Evolutionary conservation across 2,888 invertebrate species (phyloP).

Genomic region (Helobdella robusta): DNA sequence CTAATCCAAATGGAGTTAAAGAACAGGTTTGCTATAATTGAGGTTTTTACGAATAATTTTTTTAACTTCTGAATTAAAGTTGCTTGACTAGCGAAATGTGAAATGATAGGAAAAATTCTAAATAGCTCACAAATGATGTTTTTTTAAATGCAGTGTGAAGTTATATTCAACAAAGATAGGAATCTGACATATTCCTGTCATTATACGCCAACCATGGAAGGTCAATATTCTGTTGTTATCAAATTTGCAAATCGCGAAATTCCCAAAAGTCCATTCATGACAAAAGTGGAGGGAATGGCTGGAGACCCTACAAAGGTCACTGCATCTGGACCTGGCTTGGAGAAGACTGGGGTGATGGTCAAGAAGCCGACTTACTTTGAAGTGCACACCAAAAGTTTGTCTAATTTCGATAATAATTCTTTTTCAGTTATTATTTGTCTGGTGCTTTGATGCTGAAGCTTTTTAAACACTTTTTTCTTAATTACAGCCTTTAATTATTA

Average conservation of each 20-base stretch:
- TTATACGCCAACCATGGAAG: constrained; percentile 68
- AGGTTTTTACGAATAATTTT: background rate
- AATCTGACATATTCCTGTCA: constrained; percentile 71
- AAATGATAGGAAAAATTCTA: too few species aligned
- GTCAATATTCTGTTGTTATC: constrained; percentile 50
- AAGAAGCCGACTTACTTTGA: constrained; percentile 71
- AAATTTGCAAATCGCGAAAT: constrained; percentile 68
- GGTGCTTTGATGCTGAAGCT: too few species aligned
- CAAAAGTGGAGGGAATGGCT: constrained; percentile 66
- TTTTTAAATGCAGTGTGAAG: constrained; percentile 59
- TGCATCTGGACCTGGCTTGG: constrained; percentile 70
- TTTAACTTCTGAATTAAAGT: too few species aligned
- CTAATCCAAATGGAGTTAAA: constrained; percentile 57
- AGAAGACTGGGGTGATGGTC: constrained; percentile 64
- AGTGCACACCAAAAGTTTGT: constrained; percentile 65
- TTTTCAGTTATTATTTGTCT: too few species aligned
- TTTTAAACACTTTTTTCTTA: too few species aligned
- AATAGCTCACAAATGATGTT: background rate
- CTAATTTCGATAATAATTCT: background rate
- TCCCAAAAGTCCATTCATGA: constrained; percentile 69
- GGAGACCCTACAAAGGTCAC: constrained; percentile 70
- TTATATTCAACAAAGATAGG: constrained; percentile 70
- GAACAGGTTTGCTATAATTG: constrained; percentile 41
- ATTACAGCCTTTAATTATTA: too few species aligned
- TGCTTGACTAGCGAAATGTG: too few species aligned